These are phyloP conservation scores for Melanotus villosus DNA, from an alignment of 2,888 invertebrate genomes.

Conservation along the genomic window DNA sequence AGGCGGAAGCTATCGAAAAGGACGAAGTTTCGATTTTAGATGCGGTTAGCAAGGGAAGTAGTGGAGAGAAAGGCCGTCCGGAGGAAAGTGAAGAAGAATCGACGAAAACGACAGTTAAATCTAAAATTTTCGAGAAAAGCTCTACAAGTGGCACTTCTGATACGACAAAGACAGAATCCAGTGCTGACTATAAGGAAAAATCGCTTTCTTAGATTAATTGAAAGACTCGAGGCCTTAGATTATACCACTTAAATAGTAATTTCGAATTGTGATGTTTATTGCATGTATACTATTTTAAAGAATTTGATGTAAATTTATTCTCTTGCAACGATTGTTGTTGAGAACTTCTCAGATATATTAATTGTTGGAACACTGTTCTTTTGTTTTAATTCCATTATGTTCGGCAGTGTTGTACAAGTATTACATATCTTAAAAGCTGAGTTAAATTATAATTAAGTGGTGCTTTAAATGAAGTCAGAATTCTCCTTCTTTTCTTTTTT, in stretches of 20 bases:
- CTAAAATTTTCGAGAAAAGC: constrained; percentile 9
- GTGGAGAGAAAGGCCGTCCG: neutral
- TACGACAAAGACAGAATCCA: constrained; percentile 59
- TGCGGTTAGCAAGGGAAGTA: neutral
- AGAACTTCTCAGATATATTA: too few species aligned
- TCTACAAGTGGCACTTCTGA: constrained; percentile 37
- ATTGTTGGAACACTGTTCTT: too few species aligned
- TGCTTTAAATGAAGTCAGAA: too few species aligned
- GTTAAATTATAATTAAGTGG: too few species aligned
- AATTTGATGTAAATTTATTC: neutral
- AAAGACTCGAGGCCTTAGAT: neutral
- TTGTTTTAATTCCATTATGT: too few species aligned
- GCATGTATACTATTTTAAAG: neutral
- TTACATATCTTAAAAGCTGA: too few species aligned
- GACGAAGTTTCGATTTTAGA: constrained; percentile 23
- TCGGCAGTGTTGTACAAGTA: too few species aligned
- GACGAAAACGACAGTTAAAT: constrained; percentile 31
- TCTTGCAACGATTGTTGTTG: too few species aligned
- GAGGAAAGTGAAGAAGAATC: constrained; percentile 31
- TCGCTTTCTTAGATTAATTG: constrained; percentile 6
- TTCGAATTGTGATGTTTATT: neutral
- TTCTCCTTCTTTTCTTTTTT: too few species aligned
- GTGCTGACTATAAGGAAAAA: constrained; percentile 54
- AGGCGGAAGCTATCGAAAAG: constrained; percentile 20
- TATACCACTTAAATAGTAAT: neutral